Percentiles rank a stretch among this genome's conserved stretches.
Evolutionary conservation across 2,113 vertebrate species (phyloP).

Genomic region (Polyodon spathula): DNA sequence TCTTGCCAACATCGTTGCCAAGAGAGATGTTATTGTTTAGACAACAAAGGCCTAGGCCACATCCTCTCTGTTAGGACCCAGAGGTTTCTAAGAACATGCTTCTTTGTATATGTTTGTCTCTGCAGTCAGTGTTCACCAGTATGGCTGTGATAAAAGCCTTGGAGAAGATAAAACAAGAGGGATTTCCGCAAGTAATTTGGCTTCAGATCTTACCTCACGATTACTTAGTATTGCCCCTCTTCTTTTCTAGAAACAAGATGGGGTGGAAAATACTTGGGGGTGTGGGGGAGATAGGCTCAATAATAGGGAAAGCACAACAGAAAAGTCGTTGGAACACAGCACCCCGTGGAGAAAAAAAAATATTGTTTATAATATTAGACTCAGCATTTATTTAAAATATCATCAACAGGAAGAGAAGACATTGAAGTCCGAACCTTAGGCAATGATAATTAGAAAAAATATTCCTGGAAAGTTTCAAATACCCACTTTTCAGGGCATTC

Average conservation of each 20-base stretch:
- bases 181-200: constrained; percentile 70
- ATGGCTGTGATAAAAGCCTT: constrained; percentile 94
- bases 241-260: constrained; percentile 16
- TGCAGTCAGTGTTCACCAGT: constrained; percentile 90
- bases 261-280: constrained; percentile 17
- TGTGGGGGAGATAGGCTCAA: not conserved
- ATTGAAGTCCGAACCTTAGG: constrained; percentile 95
- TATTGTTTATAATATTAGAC: constrained; percentile 3
- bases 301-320: not conserved
- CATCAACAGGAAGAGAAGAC: constrained; percentile 93
- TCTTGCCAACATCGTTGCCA: too few species aligned
- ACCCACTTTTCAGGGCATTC: too few species aligned
- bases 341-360: not conserved
- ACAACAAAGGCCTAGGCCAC: too few species aligned
- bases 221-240: constrained; percentile 21
- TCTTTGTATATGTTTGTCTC: constrained; percentile 37
- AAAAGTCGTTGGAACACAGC: not conserved
- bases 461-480: too few species aligned
- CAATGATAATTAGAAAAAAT: constrained; percentile 60
- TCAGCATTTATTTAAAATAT: constrained; percentile 21
- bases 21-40: too few species aligned
- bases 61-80: too few species aligned
- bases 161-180: constrained; percentile 77
- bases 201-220: not conserved
- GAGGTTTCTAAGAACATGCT: constrained; percentile 25